phyloP scores from a whole-genome alignment of 2,888 invertebrate species.

The Xylota sylvarum region DNA sequence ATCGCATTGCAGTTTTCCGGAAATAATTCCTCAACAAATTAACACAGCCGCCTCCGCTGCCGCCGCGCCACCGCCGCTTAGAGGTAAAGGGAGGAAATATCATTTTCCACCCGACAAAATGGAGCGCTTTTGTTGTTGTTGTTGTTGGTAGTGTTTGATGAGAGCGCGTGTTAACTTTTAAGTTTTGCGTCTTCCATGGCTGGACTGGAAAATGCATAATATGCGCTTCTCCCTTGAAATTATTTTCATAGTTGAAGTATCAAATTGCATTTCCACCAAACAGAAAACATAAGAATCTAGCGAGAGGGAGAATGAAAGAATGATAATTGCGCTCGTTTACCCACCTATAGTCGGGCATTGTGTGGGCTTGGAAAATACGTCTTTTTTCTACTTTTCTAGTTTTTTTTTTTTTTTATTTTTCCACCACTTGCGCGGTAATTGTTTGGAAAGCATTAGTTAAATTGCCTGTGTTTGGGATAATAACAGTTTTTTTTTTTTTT shows the following conservation, averaged over 20 bases:
- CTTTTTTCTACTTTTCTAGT: slow-evolving; percentile 1
- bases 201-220: slow-evolving; percentile 53
- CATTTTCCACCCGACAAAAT: slow-evolving; percentile 55
- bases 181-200: slow-evolving; percentile 49
- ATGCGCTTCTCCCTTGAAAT: slow-evolving; percentile 51
- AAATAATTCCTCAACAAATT: slow-evolving; percentile 67
- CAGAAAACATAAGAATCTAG: slow-evolving; percentile 20
- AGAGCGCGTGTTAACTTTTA: slow-evolving; percentile 57
- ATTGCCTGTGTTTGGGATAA: slow-evolving; percentile 23
- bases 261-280: slow-evolving; percentile 51
- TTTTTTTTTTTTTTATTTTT: slow-evolving; percentile 1
- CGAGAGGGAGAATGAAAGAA: slow-evolving; percentile 15
- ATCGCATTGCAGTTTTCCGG: slow-evolving; percentile 53
- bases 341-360: slow-evolving; percentile 27
- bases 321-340: slow-evolving; percentile 45
- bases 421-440: slow-evolving; percentile 21
- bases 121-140: slow-evolving; percentile 26
- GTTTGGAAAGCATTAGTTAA: slow-evolving; percentile 50
- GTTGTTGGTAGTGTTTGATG: slow-evolving; percentile 4
- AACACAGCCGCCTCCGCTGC: slow-evolving; percentile 30
- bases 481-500: slow-evolving; percentile 25
- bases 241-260: slow-evolving; percentile 33
- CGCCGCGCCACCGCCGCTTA: neutral
- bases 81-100: slow-evolving; percentile 36
- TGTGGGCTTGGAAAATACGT: slow-evolving; percentile 14